Base-by-base conservation (phyloP, 2,797 vertebrate genomes). In the Chiroxiphia lanceolata region DNA sequence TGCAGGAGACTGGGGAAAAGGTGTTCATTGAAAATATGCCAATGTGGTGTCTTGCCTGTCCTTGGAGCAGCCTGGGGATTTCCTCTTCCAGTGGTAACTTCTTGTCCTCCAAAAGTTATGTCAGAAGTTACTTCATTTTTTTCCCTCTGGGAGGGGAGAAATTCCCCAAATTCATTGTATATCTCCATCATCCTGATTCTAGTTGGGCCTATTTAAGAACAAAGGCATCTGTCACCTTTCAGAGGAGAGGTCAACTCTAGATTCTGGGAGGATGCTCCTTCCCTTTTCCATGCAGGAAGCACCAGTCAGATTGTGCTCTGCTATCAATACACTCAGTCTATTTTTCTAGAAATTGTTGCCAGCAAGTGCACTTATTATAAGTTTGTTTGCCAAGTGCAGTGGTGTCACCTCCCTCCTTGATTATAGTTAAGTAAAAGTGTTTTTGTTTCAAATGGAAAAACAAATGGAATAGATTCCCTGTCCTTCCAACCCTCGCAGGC, bases 341-440 rank as follows among this genome's bases (percentile, higher is more conserved):
- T 85, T 93, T 94, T 89, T 90, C 45, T 45, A 69, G 71, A 63
- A 25, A 4, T 83, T 96, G 94, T 96, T 94, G 93, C 90, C 92
- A 93, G 57, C 71, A 83, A 93, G n/a, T 42, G 31, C 50, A 86
- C 13, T 89, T 85, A 50, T 47, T 15, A 3, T 25, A 76, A 82
- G 13, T 60, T 90, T 80, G 38, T 85, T 89, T 95, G 94, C 95
- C 89, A 94, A 93, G 78, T 44, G 64, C 45, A 89, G 36, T 18
- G 50, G 36, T 29, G 88, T 75, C 64, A 33, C 75, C 42, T 95
- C 59, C 86, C 78, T 87, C 86, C 61, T 80, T 87, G 68, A 90
- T 91, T 89, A 87, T 8, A 18, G 45, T 59, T 54, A 87, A 87
- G 42, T 21, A 67, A 56, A 93, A 90, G 64, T 59, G 75, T 0